Percentiles rank a stretch among this genome's conserved stretches.
Evolutionary conservation across 2,113 vertebrate genomes (phyloP).

Genomic region (Ranitomeya imitator): DNA sequence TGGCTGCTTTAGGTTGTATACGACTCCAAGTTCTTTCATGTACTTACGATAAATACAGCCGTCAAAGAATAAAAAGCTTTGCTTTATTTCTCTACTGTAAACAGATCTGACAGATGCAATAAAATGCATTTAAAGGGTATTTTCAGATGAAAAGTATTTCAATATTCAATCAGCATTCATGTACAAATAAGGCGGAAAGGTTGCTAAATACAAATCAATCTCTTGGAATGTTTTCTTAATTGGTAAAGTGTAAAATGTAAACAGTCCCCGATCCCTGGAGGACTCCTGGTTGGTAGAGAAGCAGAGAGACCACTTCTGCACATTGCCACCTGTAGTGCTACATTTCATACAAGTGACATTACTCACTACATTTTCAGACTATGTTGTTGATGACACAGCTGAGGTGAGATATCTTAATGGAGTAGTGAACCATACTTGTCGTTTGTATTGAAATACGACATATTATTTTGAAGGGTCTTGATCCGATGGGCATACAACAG

Average conservation of each 20-base stretch:
- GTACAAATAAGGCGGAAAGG: neutral
- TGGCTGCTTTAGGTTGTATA: neutral
- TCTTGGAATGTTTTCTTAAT: neutral
- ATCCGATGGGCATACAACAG: too few species aligned
- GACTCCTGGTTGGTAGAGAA: neutral
- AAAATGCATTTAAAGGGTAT: neutral
- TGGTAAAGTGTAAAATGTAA: neutral
- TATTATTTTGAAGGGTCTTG: too few species aligned
- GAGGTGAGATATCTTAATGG: neutral
- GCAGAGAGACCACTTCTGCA: neutral
- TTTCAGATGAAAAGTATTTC: neutral
- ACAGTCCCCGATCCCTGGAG: neutral
- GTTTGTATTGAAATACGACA: too few species aligned
- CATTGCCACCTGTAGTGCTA: neutral
- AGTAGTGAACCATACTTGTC: neutral
- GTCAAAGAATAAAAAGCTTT: neutral
- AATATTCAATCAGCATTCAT: neutral
- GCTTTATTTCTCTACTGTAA: neutral
- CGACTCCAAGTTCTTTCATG: conserved; percentile 8
- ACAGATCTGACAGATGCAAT: neutral
- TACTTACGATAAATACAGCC: conserved; percentile 1
- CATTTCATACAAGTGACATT: neutral
- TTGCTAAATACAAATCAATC: neutral
- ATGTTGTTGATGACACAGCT: neutral
- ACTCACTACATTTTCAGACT: neutral